Evolutionary conservation across 1,140 invertebrate species (phyloP).

Genomic region (Drosophila pectinifera): DNA sequence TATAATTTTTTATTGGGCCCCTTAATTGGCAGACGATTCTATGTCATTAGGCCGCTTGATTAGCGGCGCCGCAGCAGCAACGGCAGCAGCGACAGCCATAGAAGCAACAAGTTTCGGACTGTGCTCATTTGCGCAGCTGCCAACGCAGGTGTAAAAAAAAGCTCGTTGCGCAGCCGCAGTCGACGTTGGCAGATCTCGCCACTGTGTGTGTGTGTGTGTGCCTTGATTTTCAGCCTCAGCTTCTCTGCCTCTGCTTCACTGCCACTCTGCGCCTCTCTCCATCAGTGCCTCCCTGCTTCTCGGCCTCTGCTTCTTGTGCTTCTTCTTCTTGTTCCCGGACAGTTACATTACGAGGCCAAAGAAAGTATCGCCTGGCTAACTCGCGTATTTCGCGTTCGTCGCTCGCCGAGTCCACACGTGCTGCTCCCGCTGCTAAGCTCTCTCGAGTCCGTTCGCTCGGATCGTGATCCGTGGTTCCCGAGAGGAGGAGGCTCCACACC

Average conservation of each 20-base stretch:
- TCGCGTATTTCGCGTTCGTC: conserved; percentile 85
- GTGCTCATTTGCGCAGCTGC: conserved; percentile 76
- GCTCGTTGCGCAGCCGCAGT: conserved; percentile 37
- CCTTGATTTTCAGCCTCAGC: conserved; percentile 34
- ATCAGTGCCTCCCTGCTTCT: conserved; percentile 5
- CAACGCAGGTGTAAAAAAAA: conserved; percentile 51
- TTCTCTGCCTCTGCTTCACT: conserved; percentile 18
- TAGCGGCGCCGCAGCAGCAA: conserved; percentile 41
- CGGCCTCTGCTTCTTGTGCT: conserved; percentile 15
- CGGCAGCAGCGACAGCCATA: conserved; percentile 10
- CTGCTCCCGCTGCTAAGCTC: conserved; percentile 44
- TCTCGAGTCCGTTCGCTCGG: conserved; percentile 46
- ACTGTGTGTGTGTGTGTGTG: conserved; percentile 11
- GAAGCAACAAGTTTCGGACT: conserved; percentile 33
- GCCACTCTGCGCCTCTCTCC: background rate
- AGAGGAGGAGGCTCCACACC: conserved; percentile 24
- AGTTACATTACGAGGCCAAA: conserved; percentile 85
- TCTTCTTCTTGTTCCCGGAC: conserved; percentile 68
- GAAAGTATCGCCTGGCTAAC: conserved; percentile 81
- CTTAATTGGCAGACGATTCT: conserved; percentile 60
- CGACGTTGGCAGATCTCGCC: conserved; percentile 15
- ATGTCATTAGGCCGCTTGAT: conserved; percentile 65
- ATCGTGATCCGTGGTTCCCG: conserved; percentile 27
- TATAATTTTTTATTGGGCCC: conserved; percentile 47
- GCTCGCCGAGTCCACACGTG: conserved; percentile 84